Evolutionary conservation across 2,888 invertebrate genomes (phyloP).

Genomic region (Neoascia interrupta): DNA sequence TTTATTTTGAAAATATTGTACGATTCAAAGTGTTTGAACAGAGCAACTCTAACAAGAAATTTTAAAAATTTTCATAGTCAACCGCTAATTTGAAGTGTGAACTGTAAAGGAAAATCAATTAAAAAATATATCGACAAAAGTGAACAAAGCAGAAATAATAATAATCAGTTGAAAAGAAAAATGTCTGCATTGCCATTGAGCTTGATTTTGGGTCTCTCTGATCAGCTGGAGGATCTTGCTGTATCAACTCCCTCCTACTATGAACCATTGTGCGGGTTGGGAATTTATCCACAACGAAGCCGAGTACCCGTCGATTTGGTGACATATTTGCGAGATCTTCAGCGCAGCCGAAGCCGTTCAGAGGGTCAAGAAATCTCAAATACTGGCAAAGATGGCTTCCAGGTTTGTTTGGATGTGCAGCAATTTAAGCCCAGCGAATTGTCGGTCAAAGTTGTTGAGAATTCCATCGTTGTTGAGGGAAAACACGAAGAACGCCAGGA

Average conservation of each 20-base stretch:
- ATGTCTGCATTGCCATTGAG: slow-evolving; percentile 43
- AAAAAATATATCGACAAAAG: neutral
- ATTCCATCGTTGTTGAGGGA: slow-evolving; percentile 87
- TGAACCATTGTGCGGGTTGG: neutral
- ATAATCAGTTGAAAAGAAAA: neutral
- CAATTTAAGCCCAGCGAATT: slow-evolving; percentile 89
- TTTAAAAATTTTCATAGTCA: too few species aligned
- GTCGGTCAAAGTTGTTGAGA: slow-evolving; percentile 87
- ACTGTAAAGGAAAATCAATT: too few species aligned
- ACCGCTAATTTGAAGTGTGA: neutral
- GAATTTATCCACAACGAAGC: slow-evolving; percentile 11
- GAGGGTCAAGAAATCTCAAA: slow-evolving; percentile 21
- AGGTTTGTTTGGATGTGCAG: slow-evolving; percentile 86
- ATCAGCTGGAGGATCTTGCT: slow-evolving; percentile 28
- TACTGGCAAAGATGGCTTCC: slow-evolving; percentile 84
- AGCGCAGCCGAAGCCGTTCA: neutral
- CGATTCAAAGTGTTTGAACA: neutral
- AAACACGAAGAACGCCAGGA: slow-evolving; percentile 89
- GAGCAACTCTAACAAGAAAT: too few species aligned
- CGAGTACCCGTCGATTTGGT: neutral
- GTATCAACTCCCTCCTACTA: slow-evolving; percentile 37
- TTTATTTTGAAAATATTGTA: neutral
- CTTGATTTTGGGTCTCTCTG: slow-evolving; percentile 29
- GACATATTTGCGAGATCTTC: neutral
- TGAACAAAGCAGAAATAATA: neutral